Evolutionary conservation across 2,113 vertebrate genomes (phyloP).

Genomic region (Pomatorhinus ruficollis): DNA sequence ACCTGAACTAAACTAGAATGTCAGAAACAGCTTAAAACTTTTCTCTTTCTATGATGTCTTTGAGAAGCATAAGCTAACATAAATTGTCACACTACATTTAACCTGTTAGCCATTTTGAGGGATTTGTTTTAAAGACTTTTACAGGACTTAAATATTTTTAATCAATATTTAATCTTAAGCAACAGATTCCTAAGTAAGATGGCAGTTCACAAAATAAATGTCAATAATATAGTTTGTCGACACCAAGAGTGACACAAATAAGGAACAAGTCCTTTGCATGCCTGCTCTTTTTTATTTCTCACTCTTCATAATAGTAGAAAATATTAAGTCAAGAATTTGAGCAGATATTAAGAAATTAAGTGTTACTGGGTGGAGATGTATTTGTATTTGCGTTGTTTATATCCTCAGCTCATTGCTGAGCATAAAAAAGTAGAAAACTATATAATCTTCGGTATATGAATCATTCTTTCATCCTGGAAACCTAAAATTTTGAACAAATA

Average conservation of each 20-base stretch:
- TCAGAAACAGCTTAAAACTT: neutral
- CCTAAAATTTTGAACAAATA: neutral
- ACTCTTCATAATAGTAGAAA: neutral
- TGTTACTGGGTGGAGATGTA: neutral
- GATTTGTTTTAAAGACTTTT: neutral
- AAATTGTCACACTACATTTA: neutral
- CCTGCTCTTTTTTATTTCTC: neutral
- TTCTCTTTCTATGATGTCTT: neutral
- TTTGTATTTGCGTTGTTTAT: neutral
- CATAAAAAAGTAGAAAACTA: neutral
- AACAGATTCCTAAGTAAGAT: neutral
- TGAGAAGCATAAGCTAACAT: neutral
- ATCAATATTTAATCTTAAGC: neutral
- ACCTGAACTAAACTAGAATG: neutral
- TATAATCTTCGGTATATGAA: neutral
- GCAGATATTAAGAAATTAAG: neutral
- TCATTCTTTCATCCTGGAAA: neutral
- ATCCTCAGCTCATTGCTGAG: neutral
- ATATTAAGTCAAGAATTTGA: neutral
- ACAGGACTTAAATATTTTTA: neutral
- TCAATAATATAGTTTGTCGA: neutral
- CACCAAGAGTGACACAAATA: neutral
- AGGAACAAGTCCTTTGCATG: neutral
- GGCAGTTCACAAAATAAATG: neutral
- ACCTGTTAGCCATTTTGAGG: neutral